Evolutionary conservation across 1,140 invertebrate species (phyloP), one percentile per base, ranked within the genome.

Genomic region (Lordiphosa mommai): DNA sequence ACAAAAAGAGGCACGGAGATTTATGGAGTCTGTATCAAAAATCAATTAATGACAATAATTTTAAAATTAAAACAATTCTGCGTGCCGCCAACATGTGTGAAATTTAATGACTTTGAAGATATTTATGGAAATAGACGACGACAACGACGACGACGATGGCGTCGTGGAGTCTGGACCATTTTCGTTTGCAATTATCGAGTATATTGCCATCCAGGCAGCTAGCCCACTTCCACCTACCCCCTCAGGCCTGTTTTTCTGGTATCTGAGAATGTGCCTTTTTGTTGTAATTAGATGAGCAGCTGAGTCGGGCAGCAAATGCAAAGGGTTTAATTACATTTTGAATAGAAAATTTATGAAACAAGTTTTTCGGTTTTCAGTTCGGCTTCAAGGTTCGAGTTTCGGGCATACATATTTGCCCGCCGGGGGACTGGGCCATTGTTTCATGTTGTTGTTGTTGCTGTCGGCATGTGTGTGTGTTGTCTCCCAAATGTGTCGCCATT

Each of bases 91-190:
- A 60, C 77, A 85, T 84, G 77, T 84, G 77, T 85, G 79, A 85
- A 84, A 84, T 84, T 84, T 84, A 84, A 84, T 84, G 77, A 84
- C 77, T 84, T 77, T 72, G 77, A 84, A 84, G 77, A 84, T 84
- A 84, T 84, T 84, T 84, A 84, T 77, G 79, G 68, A 82, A 80
- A 58, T 70, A 63, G 60, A 55, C 40, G 17, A 61, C 47, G 49
- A 23, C 10, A n/a, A 20, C 14, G 47, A 9, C 5, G 29, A 17
- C 16, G 16, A 17, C 16, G 16, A 0, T 27, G 23, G 23, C 23
- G 23, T 27, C 23, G 23, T 7, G 23, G 23, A 27, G 23, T 27
- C 27, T 6, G 17, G 49, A n/a, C 23, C 38, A 23, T 27, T 50
- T 84, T 72, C 72, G 72, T 76, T 77, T 65, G 76, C 79, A 82